phyloP scores from a whole-genome alignment of 2,113 vertebrate species.

The Notiomystis cincta region DNA sequence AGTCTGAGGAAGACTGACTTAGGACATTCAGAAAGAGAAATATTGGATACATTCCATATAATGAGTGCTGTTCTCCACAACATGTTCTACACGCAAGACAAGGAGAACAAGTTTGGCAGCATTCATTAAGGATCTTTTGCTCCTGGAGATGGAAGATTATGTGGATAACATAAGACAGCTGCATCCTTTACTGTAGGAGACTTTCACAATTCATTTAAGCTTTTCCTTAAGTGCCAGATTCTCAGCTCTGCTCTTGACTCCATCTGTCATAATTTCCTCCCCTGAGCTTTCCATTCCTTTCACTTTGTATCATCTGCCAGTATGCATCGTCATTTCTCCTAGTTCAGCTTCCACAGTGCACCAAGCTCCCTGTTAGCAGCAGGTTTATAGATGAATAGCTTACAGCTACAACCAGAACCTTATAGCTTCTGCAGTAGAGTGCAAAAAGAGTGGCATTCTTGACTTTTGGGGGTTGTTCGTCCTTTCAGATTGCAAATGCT shows the following conservation, averaged over 20 bases:
- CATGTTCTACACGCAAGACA: not conserved
- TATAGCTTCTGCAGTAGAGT: not conserved
- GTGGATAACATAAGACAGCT: constrained; percentile 25
- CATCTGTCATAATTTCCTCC: constrained; percentile 26
- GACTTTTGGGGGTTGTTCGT: not conserved
- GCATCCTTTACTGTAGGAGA: constrained; percentile 29
- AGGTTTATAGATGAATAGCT: not conserved
- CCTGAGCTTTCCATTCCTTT: constrained; percentile 17
- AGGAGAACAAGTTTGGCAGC: constrained; percentile 3
- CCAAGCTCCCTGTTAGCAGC: not conserved
- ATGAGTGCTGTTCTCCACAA: not conserved
- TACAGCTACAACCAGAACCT: not conserved
- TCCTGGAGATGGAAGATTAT: constrained; percentile 21
- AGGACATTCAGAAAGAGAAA: not conserved
- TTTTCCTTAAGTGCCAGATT: constrained; percentile 36
- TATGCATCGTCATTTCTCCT: not conserved
- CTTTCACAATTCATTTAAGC: constrained; percentile 30
- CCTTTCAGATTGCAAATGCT: not conserved
- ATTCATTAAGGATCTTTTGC: constrained; percentile 5
- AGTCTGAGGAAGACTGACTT: not conserved
- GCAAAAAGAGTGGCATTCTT: not conserved
- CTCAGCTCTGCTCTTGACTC: constrained; percentile 15
- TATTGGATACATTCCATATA: not conserved
- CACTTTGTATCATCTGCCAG: not conserved
- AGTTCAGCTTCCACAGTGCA: not conserved